Conservation (phyloP, 37 sponge, comb jelly and placozoan species). For the Beroe ovata region DNA sequence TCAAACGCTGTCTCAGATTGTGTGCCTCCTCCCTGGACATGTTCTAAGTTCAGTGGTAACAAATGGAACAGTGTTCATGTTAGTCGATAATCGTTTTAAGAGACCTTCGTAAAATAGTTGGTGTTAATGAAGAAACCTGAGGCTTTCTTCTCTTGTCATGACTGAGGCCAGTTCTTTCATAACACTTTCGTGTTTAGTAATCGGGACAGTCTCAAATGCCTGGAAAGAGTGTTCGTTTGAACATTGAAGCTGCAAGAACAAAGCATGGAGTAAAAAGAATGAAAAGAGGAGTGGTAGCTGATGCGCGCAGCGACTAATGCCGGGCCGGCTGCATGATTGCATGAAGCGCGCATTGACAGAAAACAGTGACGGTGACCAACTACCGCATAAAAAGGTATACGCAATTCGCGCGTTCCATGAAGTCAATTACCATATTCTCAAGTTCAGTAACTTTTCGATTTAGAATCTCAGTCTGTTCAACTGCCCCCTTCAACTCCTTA, state of each 20-base stretch:
- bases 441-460: slow-evolving; percentile 10
- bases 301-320: no score
- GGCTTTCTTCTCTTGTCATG: slow-evolving; percentile 40
- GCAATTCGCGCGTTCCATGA: neutral
- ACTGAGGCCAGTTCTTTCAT: slow-evolving; percentile 63
- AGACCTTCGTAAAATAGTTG: no score
- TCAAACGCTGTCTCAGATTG: neutral
- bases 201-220: slow-evolving; percentile 44
- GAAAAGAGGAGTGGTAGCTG: no score
- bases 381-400: neutral
- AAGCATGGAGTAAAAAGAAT: no score
- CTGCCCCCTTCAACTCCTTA: slow-evolving; percentile 32
- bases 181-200: slow-evolving; percentile 21
- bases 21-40: slow-evolving; percentile 33
- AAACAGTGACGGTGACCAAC: neutral
- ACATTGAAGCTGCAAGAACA: no score
- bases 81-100: no score
- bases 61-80: no score
- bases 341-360: neutral
- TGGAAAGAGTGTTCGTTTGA: neutral
- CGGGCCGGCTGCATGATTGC: no score
- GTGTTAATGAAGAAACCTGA: slow-evolving; percentile 18
- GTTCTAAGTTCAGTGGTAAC: no score
- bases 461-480: slow-evolving; percentile 54
- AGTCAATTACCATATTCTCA: slow-evolving; percentile 30